phyloP scores from a whole-genome alignment of 2,888 invertebrate species.

The Drosophila aldrichi region DNA sequence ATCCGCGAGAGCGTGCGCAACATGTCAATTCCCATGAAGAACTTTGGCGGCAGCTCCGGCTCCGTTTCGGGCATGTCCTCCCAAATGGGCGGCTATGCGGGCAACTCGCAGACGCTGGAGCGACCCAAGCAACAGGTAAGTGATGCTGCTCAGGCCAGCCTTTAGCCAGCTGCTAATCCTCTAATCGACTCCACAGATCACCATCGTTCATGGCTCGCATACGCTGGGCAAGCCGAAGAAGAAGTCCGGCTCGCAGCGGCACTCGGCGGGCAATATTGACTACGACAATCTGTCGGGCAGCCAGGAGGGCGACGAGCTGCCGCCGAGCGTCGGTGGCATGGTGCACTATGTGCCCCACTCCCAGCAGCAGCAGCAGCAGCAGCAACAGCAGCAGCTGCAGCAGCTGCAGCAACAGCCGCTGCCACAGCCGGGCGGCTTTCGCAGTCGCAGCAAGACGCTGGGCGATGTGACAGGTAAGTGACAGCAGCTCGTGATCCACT shows the following conservation, averaged over 20 bases:
- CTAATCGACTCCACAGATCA: constrained; percentile 85
- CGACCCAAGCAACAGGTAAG: constrained; percentile 88
- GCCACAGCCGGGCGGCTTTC: constrained; percentile 86
- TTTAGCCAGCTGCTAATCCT: not conserved
- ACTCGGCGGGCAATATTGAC: constrained; percentile 94
- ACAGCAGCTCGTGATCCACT: not conserved
- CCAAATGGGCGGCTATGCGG: constrained; percentile 82
- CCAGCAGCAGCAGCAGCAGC: constrained; percentile 78
- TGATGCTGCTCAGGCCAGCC: too few relatives aligned
- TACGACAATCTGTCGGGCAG: constrained; percentile 92
- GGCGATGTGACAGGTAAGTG: constrained; percentile 92
- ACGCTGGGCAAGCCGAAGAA: constrained; percentile 93
- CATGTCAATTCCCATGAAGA: constrained; percentile 96
- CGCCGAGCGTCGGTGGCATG: constrained; percentile 73
- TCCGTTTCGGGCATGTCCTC: constrained; percentile 85
- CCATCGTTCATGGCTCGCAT: constrained; percentile 91
- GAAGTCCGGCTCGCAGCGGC: constrained; percentile 90
- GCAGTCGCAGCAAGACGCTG: constrained; percentile 95
- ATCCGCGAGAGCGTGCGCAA: constrained; percentile 98
- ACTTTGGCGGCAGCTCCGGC: constrained; percentile 87
- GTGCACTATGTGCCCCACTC: constrained; percentile 74
- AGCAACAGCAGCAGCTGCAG: constrained; percentile 73
- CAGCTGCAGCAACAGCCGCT: constrained; percentile 35
- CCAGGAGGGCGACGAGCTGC: constrained; percentile 90
- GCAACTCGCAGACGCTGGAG: constrained; percentile 88